Base-by-base conservation (phyloP, 2,888 invertebrate genomes). In the Xylophagus ater region DNA sequence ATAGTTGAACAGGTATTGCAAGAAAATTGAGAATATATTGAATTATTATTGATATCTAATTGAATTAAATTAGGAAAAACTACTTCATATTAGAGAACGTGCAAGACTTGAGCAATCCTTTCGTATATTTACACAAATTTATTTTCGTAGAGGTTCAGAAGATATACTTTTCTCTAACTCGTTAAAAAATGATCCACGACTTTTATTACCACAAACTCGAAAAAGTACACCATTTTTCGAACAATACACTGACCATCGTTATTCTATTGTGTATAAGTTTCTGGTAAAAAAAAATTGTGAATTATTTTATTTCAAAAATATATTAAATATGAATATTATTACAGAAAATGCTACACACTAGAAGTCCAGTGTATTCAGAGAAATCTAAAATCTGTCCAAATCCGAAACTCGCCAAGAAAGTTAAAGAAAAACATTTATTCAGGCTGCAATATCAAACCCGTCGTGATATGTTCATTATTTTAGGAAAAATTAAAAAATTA, bases 281-380 rank as follows among this genome's bases (percentile, higher is more conserved):
- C 40, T 57, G 53, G 60, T 60, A 47, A 19, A 29, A n/a, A n/a
- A n/a, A n/a, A n/a, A n/a, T n/a, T n/a, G n/a, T n/a, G n/a, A n/a
- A n/a, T n/a, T n/a, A n/a, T n/a, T n/a, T n/a, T n/a, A n/a, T n/a
- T n/a, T n/a, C n/a, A n/a, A n/a, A n/a, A n/a, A n/a, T n/a, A n/a
- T n/a, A n/a, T n/a, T n/a, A n/a, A n/a, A n/a, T n/a, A n/a, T n/a
- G n/a, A n/a, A n/a, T n/a, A n/a, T n/a, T n/a, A n/a, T 37, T 37
- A 3, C 28, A 60, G 60, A 59, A 55, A 59, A 60, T 62, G 57
- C 42, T 60, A 4, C 52, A 59, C 41, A 53, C 58, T 1, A 54
- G 61, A 3, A 50, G 54, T 40, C 61, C 61, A 1, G 44, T 60
- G 32, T 62, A 60, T 39, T 54, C 50, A 4, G 45, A 57, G 28